Evolutionary conservation across 2,797 vertebrate species (phyloP).

Genomic region (Cheirogaleus major): DNA sequence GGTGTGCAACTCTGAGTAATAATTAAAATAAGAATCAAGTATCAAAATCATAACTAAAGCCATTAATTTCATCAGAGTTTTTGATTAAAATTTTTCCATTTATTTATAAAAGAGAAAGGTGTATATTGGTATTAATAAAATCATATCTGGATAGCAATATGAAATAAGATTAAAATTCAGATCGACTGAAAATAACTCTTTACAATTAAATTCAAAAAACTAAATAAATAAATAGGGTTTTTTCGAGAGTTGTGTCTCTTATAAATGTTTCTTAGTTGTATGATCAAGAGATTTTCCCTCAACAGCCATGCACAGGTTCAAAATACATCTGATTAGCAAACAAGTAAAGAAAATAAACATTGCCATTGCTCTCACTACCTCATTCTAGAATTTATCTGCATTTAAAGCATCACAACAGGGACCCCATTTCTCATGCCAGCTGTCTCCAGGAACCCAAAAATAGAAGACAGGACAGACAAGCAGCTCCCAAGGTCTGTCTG

Average conservation of each 20-base stretch:
- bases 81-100: not conserved
- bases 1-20: not conserved
- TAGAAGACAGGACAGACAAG: not conserved
- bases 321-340: not conserved
- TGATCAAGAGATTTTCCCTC: not conserved
- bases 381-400: not conserved
- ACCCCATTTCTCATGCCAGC: not conserved
- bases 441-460: not conserved
- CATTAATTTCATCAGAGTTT: not conserved
- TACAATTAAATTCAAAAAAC: not conserved
- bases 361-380: not conserved
- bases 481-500: not conserved
- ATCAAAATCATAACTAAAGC: not conserved
- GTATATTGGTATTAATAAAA: not conserved
- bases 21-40: not conserved
- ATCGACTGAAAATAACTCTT: not conserved
- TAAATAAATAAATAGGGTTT: not conserved
- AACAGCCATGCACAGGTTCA: not conserved
- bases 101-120: not conserved
- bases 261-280: not conserved
- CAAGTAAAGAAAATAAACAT: not conserved
- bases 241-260: not conserved
- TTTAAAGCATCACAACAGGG: not conserved
- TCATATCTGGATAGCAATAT: not conserved
- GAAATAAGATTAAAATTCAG: constrained; percentile 30